Evolutionary conservation across 2,113 vertebrate species (phyloP), one percentile per base, ranked within the genome.

Genomic region (Melanocharis versteri): DNA sequence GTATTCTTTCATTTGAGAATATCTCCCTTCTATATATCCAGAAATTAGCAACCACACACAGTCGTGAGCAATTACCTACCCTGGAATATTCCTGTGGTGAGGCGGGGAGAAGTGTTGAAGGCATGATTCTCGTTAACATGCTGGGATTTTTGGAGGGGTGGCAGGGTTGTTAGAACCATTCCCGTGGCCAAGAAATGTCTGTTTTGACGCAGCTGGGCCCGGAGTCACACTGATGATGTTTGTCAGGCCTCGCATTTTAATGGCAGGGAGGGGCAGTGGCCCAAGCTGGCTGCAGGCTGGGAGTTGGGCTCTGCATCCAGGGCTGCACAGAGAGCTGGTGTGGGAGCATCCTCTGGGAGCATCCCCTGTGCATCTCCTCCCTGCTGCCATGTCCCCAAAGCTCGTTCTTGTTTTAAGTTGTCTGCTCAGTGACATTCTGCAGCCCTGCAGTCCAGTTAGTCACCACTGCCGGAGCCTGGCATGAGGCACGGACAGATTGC

Each of bases 1-100:
- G 39, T 28, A 37, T 95, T 96, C 79, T 94, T 92, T 87, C 78
- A 69, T 83, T 56, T 94, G 90, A 97, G 90, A 97, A 87, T 86
- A 42, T n/a, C 39, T 86, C 60, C 70, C 45, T 91, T 60, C 83
- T 89, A 1, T 95, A 88, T 91, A 93, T 92, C 23, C 79, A 93
- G 94, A 66, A 95, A 85, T 95, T 77, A 94, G 23, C 72, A 81
- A 56, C 86, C 68, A 33, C 87, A 72, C 78, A 48, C 4, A 31
- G 78, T 96, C 11, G 3, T 39, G 84, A 61, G 35, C 66, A 83
- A 40, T 89, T 69, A 78, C 45, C 92, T 71, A 70, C 42, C 50
- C 54, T 58, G 88, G 89, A 64, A 69, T 76, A 47, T 15, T 68
- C 26, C 18, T 58, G 88, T 47, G 68, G 66, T 5, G 21, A 68